phyloP scores from a whole-genome alignment of 2,888 invertebrate species.

The Xestoiulus laeticollis region DNA sequence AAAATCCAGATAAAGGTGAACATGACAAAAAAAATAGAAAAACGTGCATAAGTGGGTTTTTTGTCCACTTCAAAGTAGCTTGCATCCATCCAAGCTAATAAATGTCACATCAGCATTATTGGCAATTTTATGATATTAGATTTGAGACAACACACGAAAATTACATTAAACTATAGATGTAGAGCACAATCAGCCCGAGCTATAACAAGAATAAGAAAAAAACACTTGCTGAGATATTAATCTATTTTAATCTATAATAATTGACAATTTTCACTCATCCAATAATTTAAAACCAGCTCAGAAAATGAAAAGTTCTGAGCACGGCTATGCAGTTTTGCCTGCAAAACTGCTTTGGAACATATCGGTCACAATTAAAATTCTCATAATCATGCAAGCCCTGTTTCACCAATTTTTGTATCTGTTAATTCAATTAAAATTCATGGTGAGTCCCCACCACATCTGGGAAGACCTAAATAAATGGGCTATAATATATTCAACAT shows the following conservation, averaged over 20 bases:
- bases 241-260: slow-evolving; percentile 24
- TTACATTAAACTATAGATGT: not conserved
- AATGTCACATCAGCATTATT: slow-evolving; percentile 30
- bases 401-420: too few species aligned
- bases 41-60: not conserved
- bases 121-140: not conserved
- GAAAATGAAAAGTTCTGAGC: too few species aligned
- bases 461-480: too few species aligned
- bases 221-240: not conserved
- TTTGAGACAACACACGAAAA: not conserved
- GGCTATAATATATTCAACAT: not conserved
- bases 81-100: not conserved
- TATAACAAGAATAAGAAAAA: not conserved
- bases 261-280: not conserved
- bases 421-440: too few species aligned
- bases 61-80: not conserved
- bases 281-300: too few species aligned
- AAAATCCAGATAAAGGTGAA: too few species aligned
- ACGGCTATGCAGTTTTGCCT: not conserved
- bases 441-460: too few species aligned
- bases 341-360: not conserved
- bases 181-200: not conserved
- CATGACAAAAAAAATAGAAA: too few species aligned
- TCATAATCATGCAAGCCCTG: too few species aligned
- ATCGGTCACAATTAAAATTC: not conserved